Percentiles rank a stretch among this genome's conserved stretches.
Conservation (phyloP, 2,113 vertebrate species). For the Pao palembangensis region DNA sequence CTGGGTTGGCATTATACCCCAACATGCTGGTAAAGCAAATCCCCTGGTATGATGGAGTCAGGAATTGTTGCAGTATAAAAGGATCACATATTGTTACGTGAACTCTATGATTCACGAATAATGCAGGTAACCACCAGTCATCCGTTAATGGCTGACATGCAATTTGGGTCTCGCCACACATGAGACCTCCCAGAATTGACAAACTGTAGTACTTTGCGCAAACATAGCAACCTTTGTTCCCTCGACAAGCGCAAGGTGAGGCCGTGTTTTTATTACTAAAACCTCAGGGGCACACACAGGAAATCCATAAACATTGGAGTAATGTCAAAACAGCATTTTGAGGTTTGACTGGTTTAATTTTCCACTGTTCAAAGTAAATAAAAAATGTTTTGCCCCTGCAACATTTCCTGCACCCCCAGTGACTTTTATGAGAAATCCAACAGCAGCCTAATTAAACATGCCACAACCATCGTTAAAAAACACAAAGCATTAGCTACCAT, state of each 20-base stretch:
- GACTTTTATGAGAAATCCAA: slow-evolving; percentile 77
- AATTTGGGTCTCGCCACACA: slow-evolving; percentile 64
- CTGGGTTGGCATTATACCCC: neutral
- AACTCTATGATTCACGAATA: slow-evolving; percentile 33
- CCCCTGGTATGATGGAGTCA: slow-evolving; percentile 16
- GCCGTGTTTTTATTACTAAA: slow-evolving; percentile 63
- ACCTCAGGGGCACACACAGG: slow-evolving; percentile 72
- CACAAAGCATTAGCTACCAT: slow-evolving; percentile 65
- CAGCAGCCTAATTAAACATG: slow-evolving; percentile 77
- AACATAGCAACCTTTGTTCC: slow-evolving; percentile 75
- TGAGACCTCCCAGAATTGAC: slow-evolving; percentile 76
- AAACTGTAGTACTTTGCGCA: slow-evolving; percentile 63
- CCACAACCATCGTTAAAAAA: slow-evolving; percentile 66
- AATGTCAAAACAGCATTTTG: slow-evolving; percentile 78
- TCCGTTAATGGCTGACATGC: slow-evolving; percentile 56
- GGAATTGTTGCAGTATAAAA: slow-evolving; percentile 15
- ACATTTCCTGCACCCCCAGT: slow-evolving; percentile 67
- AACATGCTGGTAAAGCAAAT: slow-evolving; percentile 29
- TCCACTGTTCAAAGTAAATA: slow-evolving; percentile 74
- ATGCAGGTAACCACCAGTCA: slow-evolving; percentile 43
- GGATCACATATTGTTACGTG: slow-evolving; percentile 25
- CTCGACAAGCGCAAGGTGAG: slow-evolving; percentile 68
- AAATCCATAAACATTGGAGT: slow-evolving; percentile 80
- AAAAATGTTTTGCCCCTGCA: slow-evolving; percentile 44
- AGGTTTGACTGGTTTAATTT: slow-evolving; percentile 77